Percentiles rank a stretch among this genome's conserved stretches.
These are phyloP conservation scores for Pyxicephalus adspersus DNA, from an alignment of 2,113 vertebrate species.

Conservation along the genomic window DNA sequence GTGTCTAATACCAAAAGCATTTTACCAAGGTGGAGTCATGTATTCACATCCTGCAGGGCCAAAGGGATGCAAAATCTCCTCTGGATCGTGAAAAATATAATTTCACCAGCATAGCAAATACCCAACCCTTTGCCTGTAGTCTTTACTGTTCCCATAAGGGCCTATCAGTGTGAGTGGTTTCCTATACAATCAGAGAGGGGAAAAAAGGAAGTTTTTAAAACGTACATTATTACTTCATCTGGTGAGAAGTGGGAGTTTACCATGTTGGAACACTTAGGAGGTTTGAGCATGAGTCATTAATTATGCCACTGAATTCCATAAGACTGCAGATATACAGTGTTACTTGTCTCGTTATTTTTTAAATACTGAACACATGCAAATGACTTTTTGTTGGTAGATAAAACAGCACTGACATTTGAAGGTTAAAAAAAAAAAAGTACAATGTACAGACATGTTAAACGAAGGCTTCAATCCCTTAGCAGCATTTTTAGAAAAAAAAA, in stretches of 20 bases:
- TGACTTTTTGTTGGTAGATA: not conserved
- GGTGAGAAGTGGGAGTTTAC: conserved; percentile 41
- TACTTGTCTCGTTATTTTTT: not conserved
- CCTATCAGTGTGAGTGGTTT: conserved; percentile 38
- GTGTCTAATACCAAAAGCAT: not conserved
- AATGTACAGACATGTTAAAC: no score
- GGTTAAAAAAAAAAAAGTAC: not conserved
- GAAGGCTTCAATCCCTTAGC: no score
- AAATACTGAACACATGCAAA: not conserved
- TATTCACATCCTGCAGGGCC: not conserved
- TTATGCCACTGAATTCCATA: conserved; percentile 46
- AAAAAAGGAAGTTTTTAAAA: not conserved
- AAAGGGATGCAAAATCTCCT: not conserved
- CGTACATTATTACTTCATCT: conserved; percentile 43
- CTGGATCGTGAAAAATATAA: not conserved
- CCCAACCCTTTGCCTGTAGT: not conserved
- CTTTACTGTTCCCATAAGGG: conserved; percentile 13
- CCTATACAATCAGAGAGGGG: conserved; percentile 6
- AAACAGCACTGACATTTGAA: not conserved
- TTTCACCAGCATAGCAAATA: not conserved
- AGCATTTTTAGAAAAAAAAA: no score
- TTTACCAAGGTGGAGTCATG: not conserved
- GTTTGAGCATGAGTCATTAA: conserved; percentile 42
- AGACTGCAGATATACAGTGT: conserved; percentile 25
- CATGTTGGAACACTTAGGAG: conserved; percentile 49